These are phyloP conservation scores for Idaea dimidiata DNA, from an alignment of 2,888 invertebrate genomes.

Conservation along the genomic window DNA sequence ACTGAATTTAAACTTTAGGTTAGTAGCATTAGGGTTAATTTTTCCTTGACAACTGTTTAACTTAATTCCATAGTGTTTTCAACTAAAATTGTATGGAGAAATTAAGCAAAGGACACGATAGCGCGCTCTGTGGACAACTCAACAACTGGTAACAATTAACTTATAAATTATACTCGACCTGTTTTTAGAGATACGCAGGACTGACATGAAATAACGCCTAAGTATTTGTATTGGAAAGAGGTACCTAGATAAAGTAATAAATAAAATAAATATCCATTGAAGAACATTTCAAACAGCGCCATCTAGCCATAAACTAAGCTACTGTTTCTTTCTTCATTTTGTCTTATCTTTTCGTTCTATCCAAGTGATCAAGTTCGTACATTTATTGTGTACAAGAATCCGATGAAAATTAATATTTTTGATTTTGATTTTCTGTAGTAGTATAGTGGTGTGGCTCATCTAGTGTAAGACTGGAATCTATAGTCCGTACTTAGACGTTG, in stretches of 20 bases:
- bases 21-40: not conserved
- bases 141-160: slow-evolving; percentile 25
- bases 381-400: too few relatives aligned
- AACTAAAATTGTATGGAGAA: not conserved
- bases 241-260: not conserved
- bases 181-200: slow-evolving; percentile 16
- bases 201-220: not conserved
- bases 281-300: too few relatives aligned
- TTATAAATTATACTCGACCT: slow-evolving; percentile 22
- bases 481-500: too few relatives aligned
- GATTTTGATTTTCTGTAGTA: too few relatives aligned
- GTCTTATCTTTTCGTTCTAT: too few relatives aligned
- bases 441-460: too few relatives aligned
- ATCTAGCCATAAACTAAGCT: too few relatives aligned
- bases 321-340: too few relatives aligned
- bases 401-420: too few relatives aligned
- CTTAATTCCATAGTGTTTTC: not conserved
- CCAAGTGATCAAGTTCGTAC: too few relatives aligned
- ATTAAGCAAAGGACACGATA: slow-evolving; percentile 14
- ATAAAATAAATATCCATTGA: too few relatives aligned
- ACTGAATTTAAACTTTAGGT: not conserved
- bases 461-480: too few relatives aligned
- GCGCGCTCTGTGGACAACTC: slow-evolving; percentile 14
- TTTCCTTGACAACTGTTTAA: not conserved
- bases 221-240: not conserved